Evolutionary conservation across 1,140 invertebrate genomes (phyloP).

Genomic region (Popillia japonica): DNA sequence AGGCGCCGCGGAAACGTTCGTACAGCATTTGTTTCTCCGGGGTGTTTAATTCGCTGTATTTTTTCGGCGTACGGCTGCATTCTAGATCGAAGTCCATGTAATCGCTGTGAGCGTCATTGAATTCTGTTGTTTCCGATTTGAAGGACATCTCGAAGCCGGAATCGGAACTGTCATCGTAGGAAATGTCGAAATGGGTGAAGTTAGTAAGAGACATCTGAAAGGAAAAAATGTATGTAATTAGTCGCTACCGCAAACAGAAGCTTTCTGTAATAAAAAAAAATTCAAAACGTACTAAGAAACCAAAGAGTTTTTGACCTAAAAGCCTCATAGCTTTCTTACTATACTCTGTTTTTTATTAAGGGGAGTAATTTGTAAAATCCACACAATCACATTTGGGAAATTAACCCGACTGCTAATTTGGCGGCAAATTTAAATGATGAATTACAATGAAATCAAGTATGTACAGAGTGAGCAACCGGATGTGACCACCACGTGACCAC

Average conservation of each 20-base stretch:
- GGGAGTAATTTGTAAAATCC: no score
- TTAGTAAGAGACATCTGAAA: slow-evolving; percentile 29
- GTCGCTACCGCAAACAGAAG: background rate
- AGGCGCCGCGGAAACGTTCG: slow-evolving; percentile 56
- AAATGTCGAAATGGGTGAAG: slow-evolving; percentile 39
- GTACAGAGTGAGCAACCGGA: no score
- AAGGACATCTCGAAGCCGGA: slow-evolving; percentile 60
- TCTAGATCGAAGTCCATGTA: slow-evolving; percentile 53
- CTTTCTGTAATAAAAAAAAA: no score
- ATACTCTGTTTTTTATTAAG: no score
- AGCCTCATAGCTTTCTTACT: no score
- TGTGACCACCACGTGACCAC: no score
- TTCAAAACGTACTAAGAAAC: no score
- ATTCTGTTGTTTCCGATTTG: slow-evolving; percentile 57
- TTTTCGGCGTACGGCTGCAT: slow-evolving; percentile 35
- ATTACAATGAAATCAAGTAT: no score
- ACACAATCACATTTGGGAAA: no score
- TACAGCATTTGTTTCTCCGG: slow-evolving; percentile 53
- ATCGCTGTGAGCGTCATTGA: slow-evolving; percentile 53
- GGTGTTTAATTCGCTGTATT: slow-evolving; percentile 38
- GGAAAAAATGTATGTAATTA: background rate
- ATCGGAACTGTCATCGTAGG: slow-evolving; percentile 59
- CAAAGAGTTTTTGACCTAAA: no score
- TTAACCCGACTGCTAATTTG: no score
- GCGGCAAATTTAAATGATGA: no score